Evolutionary conservation across 2,113 vertebrate genomes (phyloP).

Genomic region (Phalacrocorax pelagicus): DNA sequence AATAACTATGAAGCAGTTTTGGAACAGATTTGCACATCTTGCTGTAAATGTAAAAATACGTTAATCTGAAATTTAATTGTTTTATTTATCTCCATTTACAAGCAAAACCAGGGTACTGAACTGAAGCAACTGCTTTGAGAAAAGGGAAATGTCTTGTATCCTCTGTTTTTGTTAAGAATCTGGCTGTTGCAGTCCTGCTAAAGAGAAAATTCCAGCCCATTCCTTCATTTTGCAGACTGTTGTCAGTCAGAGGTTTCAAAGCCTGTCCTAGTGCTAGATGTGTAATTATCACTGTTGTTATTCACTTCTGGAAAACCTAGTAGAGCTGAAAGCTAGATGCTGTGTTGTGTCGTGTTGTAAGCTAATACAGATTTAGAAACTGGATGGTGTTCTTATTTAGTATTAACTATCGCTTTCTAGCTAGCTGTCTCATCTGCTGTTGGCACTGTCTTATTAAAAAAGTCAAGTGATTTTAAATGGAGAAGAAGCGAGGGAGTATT

Average conservation of each 20-base stretch:
- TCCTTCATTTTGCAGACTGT: background rate
- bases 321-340: background rate
- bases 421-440: background rate
- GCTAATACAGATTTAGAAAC: background rate
- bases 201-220: background rate
- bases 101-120: background rate
- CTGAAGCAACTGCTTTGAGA: background rate
- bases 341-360: fast-evolving
- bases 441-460: background rate
- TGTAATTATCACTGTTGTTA: background rate
- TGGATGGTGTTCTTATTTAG: background rate
- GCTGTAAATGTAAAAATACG: background rate
- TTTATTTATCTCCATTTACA: background rate
- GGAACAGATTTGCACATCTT: background rate
- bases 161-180: background rate
- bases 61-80: no score
- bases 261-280: background rate
- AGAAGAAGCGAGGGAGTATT: background rate
- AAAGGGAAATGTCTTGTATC: background rate
- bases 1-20: background rate
- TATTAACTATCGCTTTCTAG: background rate
- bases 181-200: background rate
- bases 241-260: background rate
- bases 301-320: background rate
- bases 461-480: background rate